phyloP scores from a whole-genome alignment of 2,113 vertebrate species.

The Oenanthe melanoleuca region DNA sequence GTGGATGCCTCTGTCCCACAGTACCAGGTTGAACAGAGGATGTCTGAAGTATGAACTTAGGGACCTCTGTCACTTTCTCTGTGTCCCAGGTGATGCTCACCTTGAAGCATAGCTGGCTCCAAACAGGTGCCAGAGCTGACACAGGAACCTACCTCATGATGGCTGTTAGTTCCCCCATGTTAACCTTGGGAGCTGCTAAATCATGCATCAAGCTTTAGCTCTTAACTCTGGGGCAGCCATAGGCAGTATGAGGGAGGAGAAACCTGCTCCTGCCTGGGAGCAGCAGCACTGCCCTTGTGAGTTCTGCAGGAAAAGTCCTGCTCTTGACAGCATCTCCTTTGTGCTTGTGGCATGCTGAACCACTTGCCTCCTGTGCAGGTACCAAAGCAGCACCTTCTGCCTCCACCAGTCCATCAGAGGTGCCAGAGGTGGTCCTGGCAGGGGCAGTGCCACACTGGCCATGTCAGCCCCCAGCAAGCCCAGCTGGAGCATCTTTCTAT shows the following conservation, averaged over 20 bases:
- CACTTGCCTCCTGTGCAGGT: not conserved
- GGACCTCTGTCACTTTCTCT: not conserved
- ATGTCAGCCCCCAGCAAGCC: accelerated
- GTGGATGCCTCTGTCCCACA: not conserved
- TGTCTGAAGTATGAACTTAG: not conserved
- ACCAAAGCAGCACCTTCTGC: accelerated
- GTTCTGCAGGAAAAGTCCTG: not conserved
- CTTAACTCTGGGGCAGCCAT: not conserved
- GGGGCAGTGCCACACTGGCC: not conserved
- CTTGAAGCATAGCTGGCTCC: not conserved
- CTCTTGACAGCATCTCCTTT: not conserved
- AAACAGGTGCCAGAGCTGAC: not conserved
- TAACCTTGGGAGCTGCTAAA: not conserved
- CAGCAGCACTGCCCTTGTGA: accelerated
- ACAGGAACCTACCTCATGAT: not conserved
- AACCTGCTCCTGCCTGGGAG: not conserved
- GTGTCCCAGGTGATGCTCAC: not conserved
- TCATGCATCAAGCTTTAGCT: not conserved
- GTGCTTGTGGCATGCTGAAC: accelerated
- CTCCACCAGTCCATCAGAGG: accelerated
- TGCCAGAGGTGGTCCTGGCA: not conserved
- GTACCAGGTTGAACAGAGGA: not conserved
- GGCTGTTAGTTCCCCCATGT: not conserved
- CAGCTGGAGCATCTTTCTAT: accelerated
- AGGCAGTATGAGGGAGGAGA: not conserved